Evolutionary conservation across 2,797 vertebrate genomes (phyloP).

Genomic region (Melanotaenia trifasciata): DNA sequence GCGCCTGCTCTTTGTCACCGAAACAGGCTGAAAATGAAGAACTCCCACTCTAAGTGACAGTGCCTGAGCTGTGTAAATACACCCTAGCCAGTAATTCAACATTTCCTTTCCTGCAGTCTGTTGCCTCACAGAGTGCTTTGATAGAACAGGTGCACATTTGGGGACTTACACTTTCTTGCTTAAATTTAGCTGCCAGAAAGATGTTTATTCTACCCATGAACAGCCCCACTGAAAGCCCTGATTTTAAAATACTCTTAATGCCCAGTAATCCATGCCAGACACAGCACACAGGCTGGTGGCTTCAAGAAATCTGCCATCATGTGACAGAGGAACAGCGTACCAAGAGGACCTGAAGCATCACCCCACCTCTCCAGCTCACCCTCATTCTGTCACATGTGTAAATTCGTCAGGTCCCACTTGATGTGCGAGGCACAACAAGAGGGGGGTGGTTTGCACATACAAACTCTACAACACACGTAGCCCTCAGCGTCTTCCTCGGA

Average conservation of each 20-base stretch:
- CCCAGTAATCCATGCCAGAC: conserved; percentile 22
- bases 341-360: conserved; percentile 14
- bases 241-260: conserved; percentile 2
- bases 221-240: neutral
- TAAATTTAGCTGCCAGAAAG: neutral
- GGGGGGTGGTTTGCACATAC: conserved; percentile 18
- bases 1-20: conserved; percentile 39
- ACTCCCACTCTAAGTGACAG: conserved; percentile 48
- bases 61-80: conserved; percentile 44
- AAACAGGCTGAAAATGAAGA: conserved; percentile 48
- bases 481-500: conserved; percentile 35
- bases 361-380: conserved; percentile 28
- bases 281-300: neutral
- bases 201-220: too few relatives aligned
- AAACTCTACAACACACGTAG: conserved; percentile 31
- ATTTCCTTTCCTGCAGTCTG: conserved; percentile 25
- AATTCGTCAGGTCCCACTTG: conserved; percentile 48
- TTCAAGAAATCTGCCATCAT: conserved; percentile 31
- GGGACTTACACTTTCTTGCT: neutral
- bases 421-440: neutral
- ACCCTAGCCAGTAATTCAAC: conserved; percentile 40
- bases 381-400: conserved; percentile 66
- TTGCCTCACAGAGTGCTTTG: conserved; percentile 4
- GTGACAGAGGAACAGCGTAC: conserved; percentile 35
- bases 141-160: conserved; percentile 4